These are phyloP conservation scores for Halesus radiatus DNA, from an alignment of 1,140 invertebrate species.

Conservation along the genomic window DNA sequence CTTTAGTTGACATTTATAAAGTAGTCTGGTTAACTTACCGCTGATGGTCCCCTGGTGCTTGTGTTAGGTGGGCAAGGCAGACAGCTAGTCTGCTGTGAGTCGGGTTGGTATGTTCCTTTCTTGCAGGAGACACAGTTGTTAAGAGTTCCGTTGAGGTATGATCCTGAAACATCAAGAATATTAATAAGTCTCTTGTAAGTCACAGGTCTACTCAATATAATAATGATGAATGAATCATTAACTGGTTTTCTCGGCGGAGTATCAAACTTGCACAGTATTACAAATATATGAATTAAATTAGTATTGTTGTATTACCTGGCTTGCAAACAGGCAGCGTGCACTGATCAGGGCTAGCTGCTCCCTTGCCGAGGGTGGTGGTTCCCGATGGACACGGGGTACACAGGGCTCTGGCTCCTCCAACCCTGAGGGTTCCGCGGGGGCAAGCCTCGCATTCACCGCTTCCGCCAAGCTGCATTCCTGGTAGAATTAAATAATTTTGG, in stretches of 20 bases:
- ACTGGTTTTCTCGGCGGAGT: too few relatives aligned
- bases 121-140: constrained; percentile 92
- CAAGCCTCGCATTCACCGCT: constrained; percentile 95
- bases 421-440: constrained; percentile 90
- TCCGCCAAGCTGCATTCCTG: constrained; percentile 84
- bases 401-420: constrained; percentile 87
- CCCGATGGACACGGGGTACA: constrained; percentile 91
- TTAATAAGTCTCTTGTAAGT: too few relatives aligned
- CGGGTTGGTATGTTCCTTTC: constrained; percentile 93
- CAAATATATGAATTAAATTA: too few relatives aligned
- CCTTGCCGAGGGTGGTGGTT: constrained; percentile 87
- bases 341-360: constrained; percentile 87
- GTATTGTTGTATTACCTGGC: constrained; percentile 70
- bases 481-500: constrained; percentile 10
- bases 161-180: constrained; percentile 69
- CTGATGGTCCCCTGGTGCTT: constrained; percentile 86
- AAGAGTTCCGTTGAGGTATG: constrained; percentile 86
- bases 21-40: constrained; percentile 73
- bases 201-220: too few relatives aligned
- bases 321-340: constrained; percentile 92
- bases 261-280: too few relatives aligned
- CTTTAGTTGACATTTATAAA: too few relatives aligned
- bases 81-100: constrained; percentile 90
- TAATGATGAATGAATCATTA: too few relatives aligned
- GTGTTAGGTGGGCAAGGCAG: constrained; percentile 93